phyloP scores from a whole-genome alignment of 2,888 invertebrate genomes.

The Dolomedes plantarius region DNA sequence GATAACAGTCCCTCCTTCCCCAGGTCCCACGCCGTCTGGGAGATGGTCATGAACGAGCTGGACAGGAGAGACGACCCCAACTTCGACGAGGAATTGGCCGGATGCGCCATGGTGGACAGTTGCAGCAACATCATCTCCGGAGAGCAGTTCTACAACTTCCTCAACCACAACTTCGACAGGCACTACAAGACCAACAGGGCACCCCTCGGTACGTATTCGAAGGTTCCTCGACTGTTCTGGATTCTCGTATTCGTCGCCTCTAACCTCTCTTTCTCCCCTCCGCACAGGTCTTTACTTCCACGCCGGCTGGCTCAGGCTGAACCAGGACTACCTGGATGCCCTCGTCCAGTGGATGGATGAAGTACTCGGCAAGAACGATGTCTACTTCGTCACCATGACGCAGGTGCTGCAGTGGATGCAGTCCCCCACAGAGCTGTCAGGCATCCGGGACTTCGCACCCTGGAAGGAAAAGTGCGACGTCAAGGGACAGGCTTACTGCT shows the following conservation, averaged over 20 bases:
- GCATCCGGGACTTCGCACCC: conserved; percentile 93
- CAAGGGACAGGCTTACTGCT: conserved; percentile 88
- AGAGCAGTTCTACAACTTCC: conserved; percentile 95
- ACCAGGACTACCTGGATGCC: conserved; percentile 92
- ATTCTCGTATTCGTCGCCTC: too few relatives aligned
- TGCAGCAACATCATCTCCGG: conserved; percentile 94
- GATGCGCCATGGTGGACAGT: conserved; percentile 93
- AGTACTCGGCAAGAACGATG: conserved; percentile 90
- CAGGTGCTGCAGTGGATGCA: conserved; percentile 90
- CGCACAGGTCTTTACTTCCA: conserved; percentile 86
- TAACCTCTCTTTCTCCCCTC: too few relatives aligned
- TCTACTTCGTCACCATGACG: conserved; percentile 97
- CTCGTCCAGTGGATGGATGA: conserved; percentile 96
- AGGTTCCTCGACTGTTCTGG: too few relatives aligned
- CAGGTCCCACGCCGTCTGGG: conserved; percentile 93
- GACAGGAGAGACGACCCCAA: conserved; percentile 95
- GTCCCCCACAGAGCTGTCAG: conserved; percentile 88
- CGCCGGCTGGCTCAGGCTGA: conserved; percentile 94
- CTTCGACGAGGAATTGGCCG: conserved; percentile 92
- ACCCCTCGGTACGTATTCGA: conserved; percentile 80
- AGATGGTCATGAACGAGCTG: conserved; percentile 96
- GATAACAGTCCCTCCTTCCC: too few relatives aligned
- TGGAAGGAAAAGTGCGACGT: conserved; percentile 91
- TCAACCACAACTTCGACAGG: conserved; percentile 94
- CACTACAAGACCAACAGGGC: conserved; percentile 95